Base-by-base conservation (phyloP, 2,797 vertebrate genomes). In the Pangasius sanitwongsei region DNA sequence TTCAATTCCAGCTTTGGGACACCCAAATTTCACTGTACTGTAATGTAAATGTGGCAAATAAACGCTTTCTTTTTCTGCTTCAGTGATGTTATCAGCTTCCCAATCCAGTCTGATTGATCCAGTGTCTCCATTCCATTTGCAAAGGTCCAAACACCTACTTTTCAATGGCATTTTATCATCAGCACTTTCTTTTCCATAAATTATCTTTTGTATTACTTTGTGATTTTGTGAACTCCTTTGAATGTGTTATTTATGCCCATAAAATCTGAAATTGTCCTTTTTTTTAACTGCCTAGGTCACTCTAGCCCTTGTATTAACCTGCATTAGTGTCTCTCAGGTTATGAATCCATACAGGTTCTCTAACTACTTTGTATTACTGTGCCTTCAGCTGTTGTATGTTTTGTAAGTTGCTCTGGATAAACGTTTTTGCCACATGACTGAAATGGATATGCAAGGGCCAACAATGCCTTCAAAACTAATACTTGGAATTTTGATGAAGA, bases 401-500 rank as follows among this genome's bases (percentile, higher is more conserved):
- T 65, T 63, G 25, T 65, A 48, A 48, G 37, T 48, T 65, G 4
- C 31, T 34, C 31, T 59, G 37, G 59, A n/a, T 83, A 48, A n/a
- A 65, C 0, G 2, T 28, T 48, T 83, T 41, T 83, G 59, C 55
- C 80, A 82, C 34, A 83, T 83, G 9, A 41, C 37, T 63, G 9
- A 63, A 61, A 63, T 83, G 20, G 2, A 83, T 82, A 9, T 15
- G 34, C 23, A 59, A 82, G 9, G 78, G 31, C 25, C 78, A 59
- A 37, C 78, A 59, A 37, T 55, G 25, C 31, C 55, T 59, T 85
- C 61, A 59, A 88, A 89, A 70, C 28, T 31, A 86, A 69, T 50
- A 53, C 80, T 87, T 87, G 37, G 31, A 78, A 67, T 85, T 88
- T 88, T 74, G 37, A 88, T 82, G 37, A 87, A 53, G 75, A 78